These are phyloP conservation scores for Bombus turneri DNA, from an alignment of 1,140 invertebrate species.

Conservation along the genomic window DNA sequence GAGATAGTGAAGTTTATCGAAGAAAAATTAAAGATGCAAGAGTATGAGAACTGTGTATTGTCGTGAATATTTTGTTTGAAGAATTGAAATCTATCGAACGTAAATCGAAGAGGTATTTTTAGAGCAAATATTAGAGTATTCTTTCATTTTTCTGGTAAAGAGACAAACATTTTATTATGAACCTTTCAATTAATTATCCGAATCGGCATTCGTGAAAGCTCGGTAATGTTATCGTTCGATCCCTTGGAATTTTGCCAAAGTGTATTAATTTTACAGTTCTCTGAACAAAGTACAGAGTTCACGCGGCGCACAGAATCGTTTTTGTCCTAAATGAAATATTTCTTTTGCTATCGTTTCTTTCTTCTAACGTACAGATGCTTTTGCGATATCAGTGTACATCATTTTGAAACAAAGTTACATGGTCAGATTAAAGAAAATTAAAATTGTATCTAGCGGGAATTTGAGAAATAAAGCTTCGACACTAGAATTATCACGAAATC, in stretches of 20 bases:
- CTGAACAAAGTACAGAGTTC: not conserved
- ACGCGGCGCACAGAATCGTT: not conserved
- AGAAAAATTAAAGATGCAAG: too few species aligned
- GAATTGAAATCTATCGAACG: too few species aligned
- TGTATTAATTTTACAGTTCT: not conserved
- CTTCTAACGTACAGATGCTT: not conserved
- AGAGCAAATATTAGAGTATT: not conserved
- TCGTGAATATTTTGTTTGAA: too few species aligned
- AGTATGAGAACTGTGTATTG: too few species aligned
- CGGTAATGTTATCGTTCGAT: not conserved
- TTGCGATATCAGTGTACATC: accelerated
- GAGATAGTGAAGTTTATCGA: too few species aligned
- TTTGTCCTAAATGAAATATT: too few species aligned
- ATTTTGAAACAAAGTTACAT: not conserved
- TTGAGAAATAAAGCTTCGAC: not conserved
- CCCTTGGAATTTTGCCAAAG: not conserved
- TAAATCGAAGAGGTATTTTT: not conserved
- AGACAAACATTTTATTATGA: too few species aligned
- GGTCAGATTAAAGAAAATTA: not conserved
- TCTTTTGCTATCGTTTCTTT: not conserved
- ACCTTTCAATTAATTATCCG: not conserved
- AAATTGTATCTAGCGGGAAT: not conserved
- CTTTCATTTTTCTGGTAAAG: not conserved
- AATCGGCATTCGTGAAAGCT: not conserved
- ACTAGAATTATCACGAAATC: accelerated